Percentiles rank a stretch among this genome's conserved stretches.
phyloP scores from a whole-genome alignment of 2,888 invertebrate species.

The Merodon equestris region DNA sequence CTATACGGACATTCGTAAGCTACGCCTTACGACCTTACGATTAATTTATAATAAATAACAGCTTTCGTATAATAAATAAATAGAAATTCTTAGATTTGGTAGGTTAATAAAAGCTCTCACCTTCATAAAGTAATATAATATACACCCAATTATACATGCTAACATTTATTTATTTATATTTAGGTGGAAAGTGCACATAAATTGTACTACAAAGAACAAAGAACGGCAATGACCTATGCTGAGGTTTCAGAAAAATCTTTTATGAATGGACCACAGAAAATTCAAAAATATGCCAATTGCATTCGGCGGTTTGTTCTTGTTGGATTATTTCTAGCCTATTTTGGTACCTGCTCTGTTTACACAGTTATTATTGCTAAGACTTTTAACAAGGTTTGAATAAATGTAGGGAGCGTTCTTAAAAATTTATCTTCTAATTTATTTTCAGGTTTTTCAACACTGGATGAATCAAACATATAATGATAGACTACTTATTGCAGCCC shows the following conservation, averaged over 20 bases:
- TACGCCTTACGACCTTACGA: too few relatives aligned
- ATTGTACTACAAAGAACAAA: constrained; percentile 85
- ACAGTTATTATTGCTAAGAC: constrained; percentile 94
- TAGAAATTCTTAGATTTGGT: too few relatives aligned
- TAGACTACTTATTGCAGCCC: constrained; percentile 83
- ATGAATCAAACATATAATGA: constrained; percentile 80
- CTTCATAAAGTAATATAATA: too few relatives aligned
- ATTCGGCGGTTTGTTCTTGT: constrained; percentile 75
- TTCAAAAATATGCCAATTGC: constrained; percentile 82
- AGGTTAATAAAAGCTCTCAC: too few relatives aligned
- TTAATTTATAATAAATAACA: too few relatives aligned
- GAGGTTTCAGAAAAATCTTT: constrained; percentile 91
- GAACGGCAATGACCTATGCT: constrained; percentile 89
- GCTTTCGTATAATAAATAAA: too few relatives aligned
- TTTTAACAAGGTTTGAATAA: constrained; percentile 30
- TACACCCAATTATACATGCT: too few relatives aligned
- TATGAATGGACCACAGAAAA: constrained; percentile 86
- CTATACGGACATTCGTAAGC: too few relatives aligned
- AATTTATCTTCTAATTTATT: not conserved
- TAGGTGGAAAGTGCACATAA: too few relatives aligned
- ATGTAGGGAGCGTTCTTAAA: not conserved
- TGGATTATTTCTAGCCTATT: constrained; percentile 91
- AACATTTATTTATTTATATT: too few relatives aligned
- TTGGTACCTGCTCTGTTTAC: constrained; percentile 98
- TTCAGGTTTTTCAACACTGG: constrained; percentile 82